Evolutionary conservation across 2,113 vertebrate species (phyloP).

Genomic region (Marcusenius ussheri): DNA sequence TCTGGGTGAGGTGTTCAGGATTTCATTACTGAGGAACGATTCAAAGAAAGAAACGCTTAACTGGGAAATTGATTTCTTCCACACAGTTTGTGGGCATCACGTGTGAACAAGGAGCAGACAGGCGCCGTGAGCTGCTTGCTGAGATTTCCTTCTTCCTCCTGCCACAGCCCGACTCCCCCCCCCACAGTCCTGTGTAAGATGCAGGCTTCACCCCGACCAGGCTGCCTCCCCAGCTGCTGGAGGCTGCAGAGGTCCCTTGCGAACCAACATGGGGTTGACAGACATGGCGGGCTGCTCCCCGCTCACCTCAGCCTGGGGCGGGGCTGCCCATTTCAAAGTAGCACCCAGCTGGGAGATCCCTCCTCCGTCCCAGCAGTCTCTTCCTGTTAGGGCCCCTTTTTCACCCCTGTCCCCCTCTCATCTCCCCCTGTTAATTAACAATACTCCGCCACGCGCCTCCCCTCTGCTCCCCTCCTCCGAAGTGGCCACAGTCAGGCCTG

Average conservation of each 20-base stretch:
- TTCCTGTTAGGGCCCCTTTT: conserved; percentile 31
- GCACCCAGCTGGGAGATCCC: conserved; percentile 30
- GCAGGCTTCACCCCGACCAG: not conserved
- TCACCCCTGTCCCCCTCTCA: conserved; percentile 1
- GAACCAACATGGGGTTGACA: not conserved
- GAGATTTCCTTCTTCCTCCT: not conserved
- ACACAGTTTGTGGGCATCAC: not conserved
- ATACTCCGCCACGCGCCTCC: not conserved
- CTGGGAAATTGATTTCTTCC: not conserved
- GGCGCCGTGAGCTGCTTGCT: not conserved
- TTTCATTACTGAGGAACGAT: not conserved
- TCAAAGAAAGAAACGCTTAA: not conserved
- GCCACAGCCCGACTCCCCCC: too few relatives aligned
- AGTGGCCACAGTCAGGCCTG: not conserved
- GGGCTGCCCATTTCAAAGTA: conserved; percentile 35
- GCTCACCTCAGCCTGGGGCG: not conserved
- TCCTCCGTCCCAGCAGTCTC: conserved; percentile 30
- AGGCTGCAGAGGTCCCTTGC: not conserved
- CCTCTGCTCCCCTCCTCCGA: not conserved
- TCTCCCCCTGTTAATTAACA: conserved; percentile 19
- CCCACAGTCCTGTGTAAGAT: not conserved
- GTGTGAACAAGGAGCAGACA: not conserved
- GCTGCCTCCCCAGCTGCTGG: not conserved
- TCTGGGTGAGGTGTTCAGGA: not conserved
- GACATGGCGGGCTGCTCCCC: not conserved